Evolutionary conservation across 2,797 vertebrate species (phyloP).

Genomic region (Pampus argenteus): DNA sequence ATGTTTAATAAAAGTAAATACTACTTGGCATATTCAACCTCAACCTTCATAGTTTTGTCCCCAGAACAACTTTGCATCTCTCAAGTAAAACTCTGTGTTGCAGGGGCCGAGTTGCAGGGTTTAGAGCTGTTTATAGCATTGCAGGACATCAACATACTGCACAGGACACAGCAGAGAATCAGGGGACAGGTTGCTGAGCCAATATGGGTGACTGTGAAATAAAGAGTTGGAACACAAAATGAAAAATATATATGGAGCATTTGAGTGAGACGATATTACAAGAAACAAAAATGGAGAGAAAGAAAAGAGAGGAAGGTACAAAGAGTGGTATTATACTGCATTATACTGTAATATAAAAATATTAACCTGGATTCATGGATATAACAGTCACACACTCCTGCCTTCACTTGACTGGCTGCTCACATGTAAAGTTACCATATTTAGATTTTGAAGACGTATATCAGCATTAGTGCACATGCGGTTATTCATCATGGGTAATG

Average conservation of each 20-base stretch:
- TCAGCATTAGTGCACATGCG: not conserved
- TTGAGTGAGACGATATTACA: not conserved
- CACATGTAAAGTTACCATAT: not conserved
- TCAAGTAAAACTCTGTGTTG: slow-evolving; percentile 5
- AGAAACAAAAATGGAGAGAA: not conserved
- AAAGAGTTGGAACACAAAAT: not conserved
- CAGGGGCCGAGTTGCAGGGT: too few species aligned
- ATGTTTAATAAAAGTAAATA: not conserved
- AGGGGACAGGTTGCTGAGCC: not conserved
- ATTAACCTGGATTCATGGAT: not conserved
- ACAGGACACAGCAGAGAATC: slow-evolving; percentile 13
- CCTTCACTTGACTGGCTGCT: not conserved
- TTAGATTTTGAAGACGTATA: not conserved
- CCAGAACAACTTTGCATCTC: not conserved
- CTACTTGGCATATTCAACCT: not conserved
- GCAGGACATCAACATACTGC: slow-evolving; percentile 17
- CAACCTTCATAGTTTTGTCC: not conserved
- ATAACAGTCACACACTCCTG: not conserved
- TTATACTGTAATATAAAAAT: not conserved
- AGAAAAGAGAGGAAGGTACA: not conserved
- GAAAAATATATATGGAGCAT: not conserved
- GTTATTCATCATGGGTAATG: slow-evolving; percentile 15
- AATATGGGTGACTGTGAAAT: not conserved
- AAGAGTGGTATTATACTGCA: too few species aligned
- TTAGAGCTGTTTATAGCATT: slow-evolving; percentile 34